A percentile compares a stretch with the other conserved stretches of the same genome.
phyloP scores from a whole-genome alignment of 1,140 invertebrate genomes.

The Brachionus rotundiformis region DNA sequence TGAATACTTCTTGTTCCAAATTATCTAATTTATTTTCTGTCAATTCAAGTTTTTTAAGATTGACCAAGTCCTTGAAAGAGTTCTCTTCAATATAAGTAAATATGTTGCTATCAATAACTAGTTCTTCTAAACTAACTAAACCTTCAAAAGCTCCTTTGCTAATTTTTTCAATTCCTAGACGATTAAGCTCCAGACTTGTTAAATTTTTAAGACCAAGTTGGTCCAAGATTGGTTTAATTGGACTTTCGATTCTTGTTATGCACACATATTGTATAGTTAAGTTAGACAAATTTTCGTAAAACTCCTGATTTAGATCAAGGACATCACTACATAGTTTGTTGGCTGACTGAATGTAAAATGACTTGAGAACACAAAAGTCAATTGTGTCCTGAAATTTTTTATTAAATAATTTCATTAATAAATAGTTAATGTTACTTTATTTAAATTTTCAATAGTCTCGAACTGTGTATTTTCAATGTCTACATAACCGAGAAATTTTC shows the following conservation, averaged over 20 bases:
- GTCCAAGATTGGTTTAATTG: neutral
- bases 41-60: neutral
- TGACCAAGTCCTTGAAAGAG: neutral
- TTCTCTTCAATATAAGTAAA: neutral
- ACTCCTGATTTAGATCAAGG: neutral
- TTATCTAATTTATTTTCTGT: neutral
- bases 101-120: neutral
- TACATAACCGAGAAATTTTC: neutral
- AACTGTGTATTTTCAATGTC: neutral
- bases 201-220: conserved; percentile 5
- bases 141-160: neutral
- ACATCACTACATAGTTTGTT: neutral
- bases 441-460: neutral
- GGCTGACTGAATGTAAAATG: neutral
- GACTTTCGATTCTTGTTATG: neutral
- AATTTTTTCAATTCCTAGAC: neutral
- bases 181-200: neutral
- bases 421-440: neutral
- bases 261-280: neutral
- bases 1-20: neutral
- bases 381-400: neutral
- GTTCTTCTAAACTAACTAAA: neutral
- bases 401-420: neutral
- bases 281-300: neutral
- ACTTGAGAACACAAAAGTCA: neutral